phyloP scores from a whole-genome alignment of 2,113 vertebrate genomes.

The Melospiza melodia region DNA sequence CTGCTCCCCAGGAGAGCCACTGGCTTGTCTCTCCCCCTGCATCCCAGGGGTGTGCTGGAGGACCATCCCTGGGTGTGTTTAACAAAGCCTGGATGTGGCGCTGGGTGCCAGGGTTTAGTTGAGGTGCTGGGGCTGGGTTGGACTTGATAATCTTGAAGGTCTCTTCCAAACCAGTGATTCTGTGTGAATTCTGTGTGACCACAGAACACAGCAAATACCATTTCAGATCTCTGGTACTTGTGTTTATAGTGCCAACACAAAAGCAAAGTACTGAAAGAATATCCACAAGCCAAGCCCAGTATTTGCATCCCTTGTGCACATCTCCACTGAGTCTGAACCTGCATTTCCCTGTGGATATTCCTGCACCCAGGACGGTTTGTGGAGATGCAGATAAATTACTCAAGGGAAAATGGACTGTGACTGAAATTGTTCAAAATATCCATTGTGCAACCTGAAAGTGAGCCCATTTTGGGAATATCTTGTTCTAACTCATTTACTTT shows the following conservation, averaged over 20 bases:
- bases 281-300: background rate
- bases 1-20: background rate
- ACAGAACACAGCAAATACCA: background rate
- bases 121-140: background rate
- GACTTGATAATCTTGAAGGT: background rate
- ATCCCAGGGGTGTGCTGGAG: background rate
- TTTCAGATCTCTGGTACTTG: rapidly evolving
- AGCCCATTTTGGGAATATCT: background rate
- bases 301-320: background rate
- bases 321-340: background rate
- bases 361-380: background rate
- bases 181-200: background rate
- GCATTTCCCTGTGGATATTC: background rate
- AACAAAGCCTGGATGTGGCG: background rate
- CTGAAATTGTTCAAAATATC: background rate
- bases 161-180: background rate
- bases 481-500: background rate
- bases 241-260: background rate
- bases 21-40: background rate
- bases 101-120: background rate
- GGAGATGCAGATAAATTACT: background rate
- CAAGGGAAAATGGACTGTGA: background rate
- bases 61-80: background rate
- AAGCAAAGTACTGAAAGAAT: background rate
- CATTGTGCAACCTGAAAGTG: background rate